Conservation (phyloP, 2,797 vertebrate genomes). For the Phoebastria nigripes region DNA sequence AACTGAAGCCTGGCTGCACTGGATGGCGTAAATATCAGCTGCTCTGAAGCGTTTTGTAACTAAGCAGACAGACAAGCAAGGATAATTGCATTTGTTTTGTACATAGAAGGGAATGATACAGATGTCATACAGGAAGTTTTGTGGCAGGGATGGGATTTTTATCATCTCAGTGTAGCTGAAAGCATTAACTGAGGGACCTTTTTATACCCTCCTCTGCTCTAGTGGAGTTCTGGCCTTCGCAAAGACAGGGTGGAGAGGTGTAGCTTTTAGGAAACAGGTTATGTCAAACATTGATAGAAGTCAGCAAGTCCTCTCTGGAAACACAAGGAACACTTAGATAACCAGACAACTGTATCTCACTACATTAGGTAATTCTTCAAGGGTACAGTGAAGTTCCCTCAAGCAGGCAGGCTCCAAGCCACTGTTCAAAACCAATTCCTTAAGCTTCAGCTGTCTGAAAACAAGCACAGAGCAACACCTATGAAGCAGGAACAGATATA, state of each 20-base stretch:
- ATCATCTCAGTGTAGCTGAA: background rate
- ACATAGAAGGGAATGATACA: background rate
- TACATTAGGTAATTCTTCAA: conserved; percentile 21
- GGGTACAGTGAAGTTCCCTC: background rate
- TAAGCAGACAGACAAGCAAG: background rate
- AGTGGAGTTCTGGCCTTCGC: background rate
- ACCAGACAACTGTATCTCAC: background rate
- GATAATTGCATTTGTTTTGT: background rate
- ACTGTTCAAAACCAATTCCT: background rate
- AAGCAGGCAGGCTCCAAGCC: background rate
- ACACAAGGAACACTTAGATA: background rate
- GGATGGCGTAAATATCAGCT: background rate
- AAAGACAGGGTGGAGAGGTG: background rate
- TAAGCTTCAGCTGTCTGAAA: background rate
- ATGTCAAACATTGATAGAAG: background rate
- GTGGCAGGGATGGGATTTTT: background rate
- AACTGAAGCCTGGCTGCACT: background rate
- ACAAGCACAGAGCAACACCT: background rate
- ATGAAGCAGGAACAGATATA: background rate
- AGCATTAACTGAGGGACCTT: background rate
- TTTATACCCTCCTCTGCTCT: background rate
- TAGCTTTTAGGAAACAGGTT: background rate
- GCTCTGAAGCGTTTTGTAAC: background rate
- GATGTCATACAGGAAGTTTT: background rate
- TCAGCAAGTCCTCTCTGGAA: background rate